Evolutionary conservation across 2,113 vertebrate genomes (phyloP).

Genomic region (Noturus placidus): DNA sequence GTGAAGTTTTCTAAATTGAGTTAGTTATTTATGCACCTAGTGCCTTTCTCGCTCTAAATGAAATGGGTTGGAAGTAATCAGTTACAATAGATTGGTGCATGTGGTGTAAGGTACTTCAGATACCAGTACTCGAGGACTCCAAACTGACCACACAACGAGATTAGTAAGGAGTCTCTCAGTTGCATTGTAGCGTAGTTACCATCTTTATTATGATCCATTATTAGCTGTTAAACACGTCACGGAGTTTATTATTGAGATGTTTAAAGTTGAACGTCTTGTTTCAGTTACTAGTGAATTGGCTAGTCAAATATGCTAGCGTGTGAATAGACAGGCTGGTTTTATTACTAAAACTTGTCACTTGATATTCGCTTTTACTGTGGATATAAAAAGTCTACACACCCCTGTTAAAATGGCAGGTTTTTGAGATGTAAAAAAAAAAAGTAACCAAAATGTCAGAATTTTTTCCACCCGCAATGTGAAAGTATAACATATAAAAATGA

Average conservation of each 20-base stretch:
- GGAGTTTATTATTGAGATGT: background rate
- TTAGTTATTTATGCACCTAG: background rate
- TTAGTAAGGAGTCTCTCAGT: background rate
- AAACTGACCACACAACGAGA: background rate
- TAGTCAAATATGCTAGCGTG: background rate
- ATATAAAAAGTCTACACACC: no score
- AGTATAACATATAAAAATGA: no score
- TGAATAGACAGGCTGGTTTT: background rate
- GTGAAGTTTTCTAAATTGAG: background rate
- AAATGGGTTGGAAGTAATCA: background rate
- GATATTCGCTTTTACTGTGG: no score
- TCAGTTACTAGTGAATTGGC: background rate
- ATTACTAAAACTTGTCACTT: no score
- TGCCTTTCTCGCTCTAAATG: background rate
- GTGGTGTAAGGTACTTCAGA: background rate
- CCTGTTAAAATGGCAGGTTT: no score
- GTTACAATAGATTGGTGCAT: background rate
- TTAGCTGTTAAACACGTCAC: background rate
- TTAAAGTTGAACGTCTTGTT: background rate
- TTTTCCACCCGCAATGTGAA: no score
- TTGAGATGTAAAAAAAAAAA: no score
- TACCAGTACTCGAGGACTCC: background rate
- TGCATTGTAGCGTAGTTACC: background rate
- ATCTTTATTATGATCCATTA: background rate
- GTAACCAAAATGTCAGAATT: no score